Base-by-base conservation (phyloP, 2,113 vertebrate genomes). In the Podarcis raffonei region DNA sequence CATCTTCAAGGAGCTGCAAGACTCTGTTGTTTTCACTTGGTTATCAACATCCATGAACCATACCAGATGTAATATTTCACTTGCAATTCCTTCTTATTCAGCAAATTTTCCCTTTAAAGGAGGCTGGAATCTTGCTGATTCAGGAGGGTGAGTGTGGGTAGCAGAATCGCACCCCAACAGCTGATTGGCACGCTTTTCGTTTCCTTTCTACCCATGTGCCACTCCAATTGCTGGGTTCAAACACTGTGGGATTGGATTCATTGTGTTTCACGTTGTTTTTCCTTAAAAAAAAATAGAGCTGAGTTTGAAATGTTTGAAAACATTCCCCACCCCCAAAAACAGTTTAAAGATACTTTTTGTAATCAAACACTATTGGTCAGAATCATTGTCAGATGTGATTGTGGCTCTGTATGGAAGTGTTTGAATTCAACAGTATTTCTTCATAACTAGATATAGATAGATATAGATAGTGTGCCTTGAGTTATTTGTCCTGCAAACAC, bases 61-160 rank as follows among this genome's bases (percentile, higher is more conserved):
- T 53, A 88, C 3, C 4, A 30, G 20, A 59, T 69, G 15, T 85
- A 86, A 83, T 83, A 88, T 92, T 90, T 91, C 87, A 22, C 79
- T 32, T 90, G 39, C 84, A 78, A 89, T 92, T 90, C 57, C 79
- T 90, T 79, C 84, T 87, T 92, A 68, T 91, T 93, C 71, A 82
- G 77, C 92, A 86, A 81, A 89, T 86, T 89, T 74, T 74, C 8
- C 48, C 25, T 32, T 48, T 53, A 23, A 48, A 48, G 12, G 27
- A 68, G n/a, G 2, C 37, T 88, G 22, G 6, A 35, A 81, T 42
- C 12, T 65, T 62, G 42, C 18, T 87, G 53, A 72, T 75, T 6
- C 81, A 37, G 53, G 30, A 32, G 18, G 25, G 62, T 13, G 11
- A 23, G 18, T n/a, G 15, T 35, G 8, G 15, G 35, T 9, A 22